Percentiles rank a stretch among this genome's conserved stretches.
Conservation (phyloP, 2,797 vertebrate species). For the Smutsia temminckii region DNA sequence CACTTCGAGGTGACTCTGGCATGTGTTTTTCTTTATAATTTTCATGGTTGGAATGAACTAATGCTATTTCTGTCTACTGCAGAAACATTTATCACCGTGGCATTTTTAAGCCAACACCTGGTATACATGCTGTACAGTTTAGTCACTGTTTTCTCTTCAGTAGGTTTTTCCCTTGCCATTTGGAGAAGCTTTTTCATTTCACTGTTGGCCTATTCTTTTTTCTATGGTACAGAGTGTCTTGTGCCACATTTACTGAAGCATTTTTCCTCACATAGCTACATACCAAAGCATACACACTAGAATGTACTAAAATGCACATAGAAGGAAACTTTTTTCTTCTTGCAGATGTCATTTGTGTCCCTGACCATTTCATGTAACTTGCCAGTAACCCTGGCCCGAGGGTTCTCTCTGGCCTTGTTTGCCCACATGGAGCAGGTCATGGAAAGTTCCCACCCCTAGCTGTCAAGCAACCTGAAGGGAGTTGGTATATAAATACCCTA, state of each 20-base stretch:
- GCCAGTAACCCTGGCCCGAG: neutral
- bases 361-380: slow-evolving; percentile 11
- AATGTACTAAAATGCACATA: neutral
- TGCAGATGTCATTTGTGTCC: neutral
- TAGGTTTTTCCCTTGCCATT: slow-evolving; percentile 57
- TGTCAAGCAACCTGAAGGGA: neutral
- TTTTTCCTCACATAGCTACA: neutral
- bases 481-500: neutral
- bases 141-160: slow-evolving; percentile 64
- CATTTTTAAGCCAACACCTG: slow-evolving; percentile 75
- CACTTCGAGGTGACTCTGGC: slow-evolving; percentile 10
- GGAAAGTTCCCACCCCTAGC: neutral
- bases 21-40: slow-evolving; percentile 43
- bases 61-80: slow-evolving; percentile 46
- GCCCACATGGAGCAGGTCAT: neutral
- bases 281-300: slow-evolving; percentile 21
- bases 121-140: slow-evolving; percentile 55
- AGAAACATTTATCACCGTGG: slow-evolving; percentile 58
- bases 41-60: slow-evolving; percentile 45
- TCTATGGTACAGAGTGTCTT: neutral
- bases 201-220: slow-evolving; percentile 49
- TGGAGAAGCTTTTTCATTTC: slow-evolving; percentile 46
- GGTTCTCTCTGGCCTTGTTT: neutral
- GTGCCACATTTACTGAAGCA: slow-evolving; percentile 3
- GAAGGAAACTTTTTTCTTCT: neutral